Evolutionary conservation across 2,888 invertebrate genomes (phyloP).

Genomic region (Thysanoteuthis rhombus): DNA sequence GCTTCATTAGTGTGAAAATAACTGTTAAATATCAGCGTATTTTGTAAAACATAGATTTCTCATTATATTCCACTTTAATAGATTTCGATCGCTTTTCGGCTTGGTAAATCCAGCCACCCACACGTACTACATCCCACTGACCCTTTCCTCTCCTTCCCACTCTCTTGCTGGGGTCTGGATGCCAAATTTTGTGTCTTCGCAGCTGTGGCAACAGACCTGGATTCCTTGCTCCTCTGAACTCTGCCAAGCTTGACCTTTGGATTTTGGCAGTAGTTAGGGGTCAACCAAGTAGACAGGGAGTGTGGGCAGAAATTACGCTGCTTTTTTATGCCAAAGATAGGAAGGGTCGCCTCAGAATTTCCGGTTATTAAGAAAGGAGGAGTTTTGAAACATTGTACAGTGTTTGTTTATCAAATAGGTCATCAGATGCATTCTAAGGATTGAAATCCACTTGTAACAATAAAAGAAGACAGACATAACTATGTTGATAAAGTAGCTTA

Average conservation of each 20-base stretch:
- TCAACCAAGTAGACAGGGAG: background rate
- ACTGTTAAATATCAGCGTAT: too few relatives aligned
- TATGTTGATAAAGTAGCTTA: too few relatives aligned
- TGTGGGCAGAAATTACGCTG: background rate
- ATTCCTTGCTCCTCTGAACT: background rate
- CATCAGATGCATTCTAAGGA: background rate
- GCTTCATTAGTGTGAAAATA: too few relatives aligned
- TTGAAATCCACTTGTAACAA: too few relatives aligned
- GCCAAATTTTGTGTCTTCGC: background rate
- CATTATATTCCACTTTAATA: too few relatives aligned
- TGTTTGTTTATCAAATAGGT: background rate
- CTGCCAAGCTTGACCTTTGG: slow-evolving; percentile 12
- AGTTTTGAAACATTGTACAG: background rate
- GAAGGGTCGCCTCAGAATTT: background rate
- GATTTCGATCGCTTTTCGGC: too few relatives aligned
- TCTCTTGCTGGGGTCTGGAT: too few relatives aligned
- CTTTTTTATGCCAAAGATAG: background rate
- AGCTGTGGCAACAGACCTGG: background rate
- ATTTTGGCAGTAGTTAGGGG: background rate
- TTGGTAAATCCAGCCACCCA: too few relatives aligned
- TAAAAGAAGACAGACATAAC: too few relatives aligned
- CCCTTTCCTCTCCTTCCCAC: background rate
- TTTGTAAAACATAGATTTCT: too few relatives aligned
- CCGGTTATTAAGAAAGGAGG: background rate
- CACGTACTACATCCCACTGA: too few relatives aligned